phyloP scores from a whole-genome alignment of 2,888 invertebrate species.

The Maniola hyperantus region DNA sequence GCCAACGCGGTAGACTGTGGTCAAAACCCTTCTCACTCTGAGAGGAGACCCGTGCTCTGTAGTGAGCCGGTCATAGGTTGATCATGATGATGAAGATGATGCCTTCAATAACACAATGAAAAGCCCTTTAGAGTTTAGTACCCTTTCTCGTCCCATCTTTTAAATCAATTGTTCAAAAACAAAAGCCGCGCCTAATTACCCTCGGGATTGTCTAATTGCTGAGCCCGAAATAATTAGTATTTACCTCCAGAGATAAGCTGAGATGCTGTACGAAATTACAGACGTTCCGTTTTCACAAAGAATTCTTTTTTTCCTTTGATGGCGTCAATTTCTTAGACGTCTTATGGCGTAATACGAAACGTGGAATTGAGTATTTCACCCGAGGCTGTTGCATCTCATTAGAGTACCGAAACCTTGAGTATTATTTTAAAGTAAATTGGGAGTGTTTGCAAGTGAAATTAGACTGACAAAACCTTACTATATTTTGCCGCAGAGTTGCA shows the following conservation, averaged over 20 bases:
- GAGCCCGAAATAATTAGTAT: slow-evolving; percentile 30
- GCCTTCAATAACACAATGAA: not conserved
- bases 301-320: slow-evolving; percentile 32
- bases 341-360: slow-evolving; percentile 11
- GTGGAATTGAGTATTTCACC: slow-evolving; percentile 17
- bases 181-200: slow-evolving; percentile 30
- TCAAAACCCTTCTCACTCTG: too few relatives aligned
- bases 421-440: not conserved
- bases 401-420: slow-evolving; percentile 7
- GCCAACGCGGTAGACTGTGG: too few relatives aligned
- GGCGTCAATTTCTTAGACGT: slow-evolving; percentile 29
- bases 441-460: not conserved
- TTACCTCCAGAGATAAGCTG: slow-evolving; percentile 29
- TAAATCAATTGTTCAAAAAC: slow-evolving; percentile 25
- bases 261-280: slow-evolving; percentile 32
- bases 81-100: too few relatives aligned
- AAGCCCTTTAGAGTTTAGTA: not conserved
- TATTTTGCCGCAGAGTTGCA: not conserved
- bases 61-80: too few relatives aligned
- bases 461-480: not conserved
- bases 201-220: slow-evolving; percentile 15
- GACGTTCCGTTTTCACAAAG: slow-evolving; percentile 24
- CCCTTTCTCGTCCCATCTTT: not conserved
- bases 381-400: slow-evolving; percentile 19
- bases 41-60: too few relatives aligned